Base-by-base conservation (phyloP, 23 tunicate species). In the Halocynthia aurantium region DNA sequence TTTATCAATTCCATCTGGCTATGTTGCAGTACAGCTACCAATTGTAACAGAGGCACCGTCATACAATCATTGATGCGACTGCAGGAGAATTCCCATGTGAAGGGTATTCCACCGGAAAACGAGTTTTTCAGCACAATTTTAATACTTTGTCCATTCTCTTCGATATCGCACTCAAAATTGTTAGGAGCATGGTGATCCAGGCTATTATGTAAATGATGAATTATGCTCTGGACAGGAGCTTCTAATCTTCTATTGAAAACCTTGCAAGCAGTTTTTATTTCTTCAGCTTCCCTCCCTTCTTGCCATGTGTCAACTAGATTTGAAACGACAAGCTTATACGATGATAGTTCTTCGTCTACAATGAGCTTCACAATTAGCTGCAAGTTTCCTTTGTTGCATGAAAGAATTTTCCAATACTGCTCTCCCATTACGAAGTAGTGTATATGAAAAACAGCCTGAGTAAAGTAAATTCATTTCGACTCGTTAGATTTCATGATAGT, bases 101-200 rank as follows among this genome's bases (percentile, higher is more conserved):
- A 74, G 40, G 78, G 78, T 9, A 74, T 74, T 54, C 78, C 78
- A 8, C 63, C 62, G 5, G 56, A 18, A 74, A 74, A 74, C 0
- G 55, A 20, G 57, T 74, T 74, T 52, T 54, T 53, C 78, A 74
- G 65, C 22, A 13, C 57, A 8, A 74, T 53, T 52, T 52, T 74
- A 8, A 74, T 0, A 54, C 18, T 8, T 20, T 74, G 19, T 13
- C 17, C 17, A 54, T 40, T 8, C 0, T 5, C 57, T 2, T 56
- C 10, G 31, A 21, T 53, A 12, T 8, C 71, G 44, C 44, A 31
- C 64, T 22, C 19, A 5, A 74, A 74, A 20, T 54, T 49, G 31
- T 74, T 18, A 54, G 62, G 8, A 10, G 50, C 18, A 54, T 74
- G 64, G n/a, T 53, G 64, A 2, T 13, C 22, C 5, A 74, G 20